phyloP scores from a whole-genome alignment of 2,113 vertebrate genomes.

The Todiramphus saurophagus region DNA sequence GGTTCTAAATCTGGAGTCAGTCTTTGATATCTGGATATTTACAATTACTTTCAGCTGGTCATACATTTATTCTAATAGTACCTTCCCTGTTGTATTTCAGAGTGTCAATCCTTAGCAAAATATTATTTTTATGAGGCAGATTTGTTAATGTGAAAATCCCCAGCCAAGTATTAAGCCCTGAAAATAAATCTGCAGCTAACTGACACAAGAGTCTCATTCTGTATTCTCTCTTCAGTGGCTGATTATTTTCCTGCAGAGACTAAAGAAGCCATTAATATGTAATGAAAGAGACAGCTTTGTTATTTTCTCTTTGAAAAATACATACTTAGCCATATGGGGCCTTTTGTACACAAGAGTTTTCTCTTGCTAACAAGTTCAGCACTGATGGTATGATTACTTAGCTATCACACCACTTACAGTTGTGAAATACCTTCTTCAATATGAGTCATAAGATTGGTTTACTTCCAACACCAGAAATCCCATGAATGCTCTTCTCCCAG shows the following conservation, averaged over 20 bases:
- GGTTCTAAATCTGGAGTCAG: not conserved
- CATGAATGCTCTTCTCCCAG: not conserved
- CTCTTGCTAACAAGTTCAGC: not conserved
- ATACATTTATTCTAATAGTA: not conserved
- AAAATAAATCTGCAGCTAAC: slow-evolving; percentile 18
- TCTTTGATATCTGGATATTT: not conserved
- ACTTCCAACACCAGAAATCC: not conserved
- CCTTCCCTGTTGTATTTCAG: not conserved
- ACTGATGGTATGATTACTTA: not conserved
- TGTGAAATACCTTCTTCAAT: not conserved
- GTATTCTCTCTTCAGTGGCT: not conserved
- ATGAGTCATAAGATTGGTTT: not conserved
- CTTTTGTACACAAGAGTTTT: not conserved
- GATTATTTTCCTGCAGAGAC: slow-evolving; percentile 48
- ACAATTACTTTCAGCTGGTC: not conserved
- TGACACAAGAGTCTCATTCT: not conserved
- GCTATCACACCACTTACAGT: not conserved
- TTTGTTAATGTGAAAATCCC: slow-evolving; percentile 6
- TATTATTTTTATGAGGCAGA: not conserved
- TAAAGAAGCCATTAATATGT: slow-evolving; percentile 13
- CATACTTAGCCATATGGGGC: not conserved
- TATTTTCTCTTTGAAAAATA: slow-evolving; percentile 43
- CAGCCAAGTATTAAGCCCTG: not conserved
- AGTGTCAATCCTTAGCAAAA: not conserved
- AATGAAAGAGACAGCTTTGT: slow-evolving; percentile 40